Base-by-base conservation (phyloP, 2,113 vertebrate species). In the Procavia capensis region DNA sequence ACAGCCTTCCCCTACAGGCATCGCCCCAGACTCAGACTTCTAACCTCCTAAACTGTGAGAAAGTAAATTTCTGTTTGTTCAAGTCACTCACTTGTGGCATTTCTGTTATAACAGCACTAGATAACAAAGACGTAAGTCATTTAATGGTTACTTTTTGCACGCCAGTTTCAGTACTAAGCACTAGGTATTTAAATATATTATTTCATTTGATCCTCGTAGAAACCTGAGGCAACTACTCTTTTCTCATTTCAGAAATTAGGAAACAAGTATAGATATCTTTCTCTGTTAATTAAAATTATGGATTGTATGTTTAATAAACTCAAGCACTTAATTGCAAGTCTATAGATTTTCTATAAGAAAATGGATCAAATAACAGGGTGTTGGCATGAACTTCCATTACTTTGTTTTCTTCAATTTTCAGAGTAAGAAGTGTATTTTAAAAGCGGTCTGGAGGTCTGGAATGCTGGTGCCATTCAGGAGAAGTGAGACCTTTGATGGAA, bases 401-500 rank as follows among this genome's bases (percentile, higher is more conserved):
- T 96, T 85, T 74, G 43, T 34, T 95, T 91, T 96, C 24, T 70
- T 11, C 78, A 66, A 90, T 88, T 70, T 88, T 93, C 41, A 74
- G 19, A 78, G 59, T 84, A 64, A 92, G 92, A 86, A 80, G 5
- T 54, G 9, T 82, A 92, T 88, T 96, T 82, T 79, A 41, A 75
- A 96, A 95, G 86, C 27, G 80, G 4, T 3, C 50, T 92, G 31
- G 39, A 14, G 9, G 50, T 10, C 27, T 86, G 75, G 57, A 91
- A 85, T 85, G 41, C n/a, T 84, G 75, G 95, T 19, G 25, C 83
- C 57, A 81, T 68, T 84, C 17, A 72, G 50, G 47, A 84, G 39
- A 95, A 81, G 11, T 70, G 41, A 91, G 39, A 72, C 31, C n/a
- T 61, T 85, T 61, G 24, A 14, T 81, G 31, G 22, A 31, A 20